Evolutionary conservation across 2,797 vertebrate species (phyloP).

Genomic region (Hapalemur alaotrensis): DNA sequence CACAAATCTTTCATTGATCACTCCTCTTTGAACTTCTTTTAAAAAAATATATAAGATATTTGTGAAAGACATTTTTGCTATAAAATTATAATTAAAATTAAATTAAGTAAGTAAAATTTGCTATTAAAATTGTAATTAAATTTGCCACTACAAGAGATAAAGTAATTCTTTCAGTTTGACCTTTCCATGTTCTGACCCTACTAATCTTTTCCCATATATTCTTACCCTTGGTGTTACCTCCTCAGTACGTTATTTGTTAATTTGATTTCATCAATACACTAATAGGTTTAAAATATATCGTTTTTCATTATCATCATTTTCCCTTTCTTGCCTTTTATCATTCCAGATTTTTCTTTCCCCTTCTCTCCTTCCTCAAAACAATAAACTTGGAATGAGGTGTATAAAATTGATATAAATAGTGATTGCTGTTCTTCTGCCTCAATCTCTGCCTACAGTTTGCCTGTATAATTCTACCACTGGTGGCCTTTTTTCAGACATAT

Average conservation of each 20-base stretch:
- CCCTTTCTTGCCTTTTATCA: neutral
- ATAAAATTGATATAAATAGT: neutral
- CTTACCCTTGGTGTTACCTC: neutral
- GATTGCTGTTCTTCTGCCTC: neutral
- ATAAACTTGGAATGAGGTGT: neutral
- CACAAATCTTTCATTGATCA: neutral
- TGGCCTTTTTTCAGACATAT: neutral
- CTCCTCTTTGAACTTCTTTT: neutral
- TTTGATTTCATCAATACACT: neutral
- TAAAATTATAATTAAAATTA: slow-evolving; percentile 12
- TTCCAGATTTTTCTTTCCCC: slow-evolving; percentile 14
- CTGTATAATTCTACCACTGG: neutral
- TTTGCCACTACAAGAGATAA: slow-evolving; percentile 1
- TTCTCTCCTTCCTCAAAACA: slow-evolving; percentile 20
- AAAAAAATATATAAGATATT: neutral
- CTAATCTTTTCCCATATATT: neutral
- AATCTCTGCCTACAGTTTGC: neutral
- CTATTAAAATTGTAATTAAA: slow-evolving; percentile 5
- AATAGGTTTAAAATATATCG: neutral
- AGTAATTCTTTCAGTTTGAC: slow-evolving; percentile 8
- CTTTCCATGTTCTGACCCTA: neutral
- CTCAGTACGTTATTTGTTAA: neutral
- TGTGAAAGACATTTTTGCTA: neutral
- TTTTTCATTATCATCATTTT: neutral
- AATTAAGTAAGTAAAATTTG: neutral